These are phyloP conservation scores for Shargacucullia verbasci DNA, from an alignment of 2,888 invertebrate species.

Conservation along the genomic window DNA sequence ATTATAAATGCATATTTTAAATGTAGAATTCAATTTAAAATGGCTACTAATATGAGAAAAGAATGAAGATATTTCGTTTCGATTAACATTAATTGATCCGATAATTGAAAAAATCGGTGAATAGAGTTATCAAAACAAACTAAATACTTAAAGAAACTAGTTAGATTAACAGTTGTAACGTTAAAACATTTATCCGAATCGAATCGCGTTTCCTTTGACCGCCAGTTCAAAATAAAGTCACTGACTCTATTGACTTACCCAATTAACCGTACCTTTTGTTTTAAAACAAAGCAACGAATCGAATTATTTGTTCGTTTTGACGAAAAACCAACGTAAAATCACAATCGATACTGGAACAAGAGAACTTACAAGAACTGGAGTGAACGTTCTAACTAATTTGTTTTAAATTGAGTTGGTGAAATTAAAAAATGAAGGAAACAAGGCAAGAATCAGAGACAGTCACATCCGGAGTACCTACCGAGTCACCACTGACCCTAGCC, in stretches of 20 bases:
- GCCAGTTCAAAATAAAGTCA: conserved; percentile 61
- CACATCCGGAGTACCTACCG: conserved; percentile 73
- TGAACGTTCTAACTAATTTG: conserved; percentile 77
- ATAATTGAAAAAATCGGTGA: conserved; percentile 35
- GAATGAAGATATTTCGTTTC: conserved; percentile 48
- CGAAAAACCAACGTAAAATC: conserved; percentile 55
- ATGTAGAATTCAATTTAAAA: conserved; percentile 25
- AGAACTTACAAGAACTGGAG: conserved; percentile 66
- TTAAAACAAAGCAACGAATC: conserved; percentile 59
- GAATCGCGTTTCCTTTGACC: conserved; percentile 68
- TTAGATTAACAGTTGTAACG: conserved; percentile 55
- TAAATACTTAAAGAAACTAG: conserved; percentile 52
- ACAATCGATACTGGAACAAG: conserved; percentile 50
- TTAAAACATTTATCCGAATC: conserved; percentile 58
- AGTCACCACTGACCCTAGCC: conserved; percentile 56
- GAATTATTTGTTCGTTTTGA: conserved; percentile 62
- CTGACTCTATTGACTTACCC: conserved; percentile 61
- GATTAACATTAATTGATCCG: conserved; percentile 46
- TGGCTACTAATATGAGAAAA: conserved; percentile 34
- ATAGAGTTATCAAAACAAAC: conserved; percentile 51
- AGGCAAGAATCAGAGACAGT: conserved; percentile 60
- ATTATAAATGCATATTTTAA: conserved; percentile 35
- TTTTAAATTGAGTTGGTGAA: conserved; percentile 76
- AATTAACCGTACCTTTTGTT: conserved; percentile 70
- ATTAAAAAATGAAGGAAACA: conserved; percentile 68